These are phyloP conservation scores for Pagetopsis macropterus DNA, from an alignment of 2,797 vertebrate genomes.

Conservation along the genomic window DNA sequence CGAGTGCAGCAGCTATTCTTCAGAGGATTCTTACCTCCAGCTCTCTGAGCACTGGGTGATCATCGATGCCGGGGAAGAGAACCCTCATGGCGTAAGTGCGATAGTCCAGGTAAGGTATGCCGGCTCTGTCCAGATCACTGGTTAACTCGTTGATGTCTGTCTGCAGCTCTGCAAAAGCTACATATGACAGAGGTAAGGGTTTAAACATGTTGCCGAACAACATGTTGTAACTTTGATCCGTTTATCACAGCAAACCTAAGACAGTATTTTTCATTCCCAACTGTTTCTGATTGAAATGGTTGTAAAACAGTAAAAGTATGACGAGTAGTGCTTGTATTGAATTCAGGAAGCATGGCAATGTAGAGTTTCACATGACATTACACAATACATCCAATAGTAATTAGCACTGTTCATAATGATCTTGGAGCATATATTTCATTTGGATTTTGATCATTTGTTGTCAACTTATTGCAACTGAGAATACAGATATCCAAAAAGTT, in stretches of 20 bases:
- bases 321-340: not conserved
- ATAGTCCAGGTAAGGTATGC: conserved; percentile 95
- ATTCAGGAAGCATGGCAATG: not conserved
- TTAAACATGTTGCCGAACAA: conserved; percentile 8
- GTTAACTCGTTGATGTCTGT: conserved; percentile 97
- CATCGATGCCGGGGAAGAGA: conserved; percentile 96
- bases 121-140: conserved; percentile 93
- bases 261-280: not conserved
- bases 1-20: conserved; percentile 13
- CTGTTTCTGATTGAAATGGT: not conserved
- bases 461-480: not conserved
- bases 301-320: not conserved
- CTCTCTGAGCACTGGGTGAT: conserved; percentile 94
- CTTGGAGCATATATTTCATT: not conserved
- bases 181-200: not conserved
- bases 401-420: not conserved
- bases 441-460: not conserved
- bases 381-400: too few relatives aligned
- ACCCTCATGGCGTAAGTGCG: conserved; percentile 95
- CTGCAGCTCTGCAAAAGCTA: conserved; percentile 96
- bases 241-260: not conserved
- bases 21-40: conserved; percentile 87
- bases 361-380: not conserved
- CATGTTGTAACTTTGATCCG: not conserved
- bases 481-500: not conserved